Percentiles rank a stretch among this genome's conserved stretches.
Evolutionary conservation across 2,888 invertebrate species (phyloP).

Genomic region (Drosophila villosipedis): DNA sequence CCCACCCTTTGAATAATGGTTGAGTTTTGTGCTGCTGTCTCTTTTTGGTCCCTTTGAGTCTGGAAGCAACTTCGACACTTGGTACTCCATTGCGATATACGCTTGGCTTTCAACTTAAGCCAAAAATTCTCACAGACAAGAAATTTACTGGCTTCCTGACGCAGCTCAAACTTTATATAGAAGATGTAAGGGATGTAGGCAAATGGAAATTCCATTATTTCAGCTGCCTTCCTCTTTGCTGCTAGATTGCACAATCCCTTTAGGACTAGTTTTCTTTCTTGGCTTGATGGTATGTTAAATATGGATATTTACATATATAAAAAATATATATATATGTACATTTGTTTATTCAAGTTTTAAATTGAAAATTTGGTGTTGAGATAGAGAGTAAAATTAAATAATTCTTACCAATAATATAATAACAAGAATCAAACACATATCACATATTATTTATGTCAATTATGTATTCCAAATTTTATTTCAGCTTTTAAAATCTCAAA

Average conservation of each 20-base stretch:
- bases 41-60: constrained; percentile 26
- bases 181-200: background rate
- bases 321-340: background rate
- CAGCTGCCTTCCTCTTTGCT: background rate
- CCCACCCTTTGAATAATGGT: constrained; percentile 28
- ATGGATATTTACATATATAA: background rate
- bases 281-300: background rate
- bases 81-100: constrained; percentile 45
- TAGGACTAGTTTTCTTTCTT: background rate
- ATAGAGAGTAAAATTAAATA: background rate
- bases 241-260: background rate
- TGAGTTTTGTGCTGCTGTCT: constrained; percentile 27
- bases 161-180: constrained; percentile 12
- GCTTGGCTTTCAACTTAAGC: constrained; percentile 40
- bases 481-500: background rate
- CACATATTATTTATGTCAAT: background rate
- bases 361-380: background rate
- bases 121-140: constrained; percentile 25
- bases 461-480: background rate
- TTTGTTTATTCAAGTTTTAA: background rate
- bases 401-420: background rate
- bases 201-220: constrained; percentile 11
- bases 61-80: constrained; percentile 51
- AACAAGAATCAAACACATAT: background rate
- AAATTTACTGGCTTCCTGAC: constrained; percentile 34